Conservation (phyloP, 2,888 invertebrate genomes). For the Clivina fossor region DNA sequence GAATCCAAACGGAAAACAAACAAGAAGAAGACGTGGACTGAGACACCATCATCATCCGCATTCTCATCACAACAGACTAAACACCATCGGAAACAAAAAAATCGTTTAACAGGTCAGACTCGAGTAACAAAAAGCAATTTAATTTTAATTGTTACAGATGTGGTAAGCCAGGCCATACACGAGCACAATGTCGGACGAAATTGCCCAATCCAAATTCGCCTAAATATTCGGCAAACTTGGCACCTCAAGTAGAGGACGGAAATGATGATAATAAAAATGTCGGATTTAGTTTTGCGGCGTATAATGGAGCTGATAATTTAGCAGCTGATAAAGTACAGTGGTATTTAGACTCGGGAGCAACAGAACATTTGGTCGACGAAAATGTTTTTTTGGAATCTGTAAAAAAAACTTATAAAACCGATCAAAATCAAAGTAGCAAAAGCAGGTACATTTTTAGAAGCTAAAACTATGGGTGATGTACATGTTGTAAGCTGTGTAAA, state of each 20-base stretch:
- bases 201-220: too few species aligned
- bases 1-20: slow-evolving; percentile 29
- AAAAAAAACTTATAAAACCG: slow-evolving; percentile 31
- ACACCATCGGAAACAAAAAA: too few species aligned
- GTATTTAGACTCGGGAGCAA: slow-evolving; percentile 41
- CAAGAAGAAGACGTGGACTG: not conserved
- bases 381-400: slow-evolving; percentile 29
- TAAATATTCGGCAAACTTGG: not conserved
- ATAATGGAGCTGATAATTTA: not conserved
- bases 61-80: too few species aligned
- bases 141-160: too few species aligned
- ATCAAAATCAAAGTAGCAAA: slow-evolving; percentile 39
- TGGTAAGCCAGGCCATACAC: too few species aligned
- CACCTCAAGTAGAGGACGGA: too few species aligned
- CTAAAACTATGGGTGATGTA: slow-evolving; percentile 33
- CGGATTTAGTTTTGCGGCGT: not conserved
- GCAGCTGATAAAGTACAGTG: slow-evolving; percentile 18
- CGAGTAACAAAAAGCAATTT: too few species aligned
- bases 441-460: slow-evolving; percentile 33
- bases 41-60: too few species aligned
- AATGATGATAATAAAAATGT: not conserved
- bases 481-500: slow-evolving; percentile 26
- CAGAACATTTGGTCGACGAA: slow-evolving; percentile 38
- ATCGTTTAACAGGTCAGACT: too few species aligned
- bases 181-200: too few species aligned